These are phyloP conservation scores for Zenarchopterus dispar DNA, from an alignment of 2,797 vertebrate species.

Conservation along the genomic window DNA sequence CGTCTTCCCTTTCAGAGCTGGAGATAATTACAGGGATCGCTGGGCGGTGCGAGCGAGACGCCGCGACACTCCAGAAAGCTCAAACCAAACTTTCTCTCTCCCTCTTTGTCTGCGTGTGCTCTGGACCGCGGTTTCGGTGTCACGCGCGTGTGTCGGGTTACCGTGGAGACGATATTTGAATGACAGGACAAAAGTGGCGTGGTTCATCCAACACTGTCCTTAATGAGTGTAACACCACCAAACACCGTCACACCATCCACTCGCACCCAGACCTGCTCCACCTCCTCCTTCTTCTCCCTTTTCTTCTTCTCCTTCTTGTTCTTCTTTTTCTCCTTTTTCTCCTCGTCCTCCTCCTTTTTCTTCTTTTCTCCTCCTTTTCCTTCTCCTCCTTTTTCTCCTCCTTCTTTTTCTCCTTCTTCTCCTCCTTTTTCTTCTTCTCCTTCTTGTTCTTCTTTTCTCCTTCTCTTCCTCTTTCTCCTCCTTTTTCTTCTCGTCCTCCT, in stretches of 20 bases:
- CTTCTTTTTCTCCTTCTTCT: too few species aligned
- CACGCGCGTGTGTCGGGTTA: conserved; percentile 40
- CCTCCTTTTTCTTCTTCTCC: too few species aligned
- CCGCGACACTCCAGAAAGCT: conserved; percentile 54
- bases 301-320: not conserved
- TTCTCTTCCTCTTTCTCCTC: too few species aligned
- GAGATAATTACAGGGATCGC: conserved; percentile 74
- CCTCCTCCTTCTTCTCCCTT: too few species aligned
- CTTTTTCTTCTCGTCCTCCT: too few species aligned
- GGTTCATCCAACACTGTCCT: conserved; percentile 48
- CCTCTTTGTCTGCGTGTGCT: conserved; percentile 24
- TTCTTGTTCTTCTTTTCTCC: too few species aligned
- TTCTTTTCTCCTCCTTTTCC: too few species aligned
- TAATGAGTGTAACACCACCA: conserved; percentile 20
- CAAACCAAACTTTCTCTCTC: conserved; percentile 38
- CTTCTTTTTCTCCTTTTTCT: too few species aligned
- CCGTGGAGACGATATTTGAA: conserved; percentile 21
- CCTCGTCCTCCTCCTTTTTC: too few species aligned
- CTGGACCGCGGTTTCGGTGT: conserved; percentile 13
- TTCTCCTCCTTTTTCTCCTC: too few species aligned
- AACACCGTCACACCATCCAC: conserved; percentile 31
- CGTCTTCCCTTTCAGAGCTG: conserved; percentile 48
- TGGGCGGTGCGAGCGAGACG: conserved; percentile 64
- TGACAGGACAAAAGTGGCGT: conserved; percentile 61
- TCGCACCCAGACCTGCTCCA: not conserved